Evolutionary conservation across 2,888 invertebrate genomes (phyloP), one percentile per base, ranked within the genome.

Genomic region (Drosophila cognata): DNA sequence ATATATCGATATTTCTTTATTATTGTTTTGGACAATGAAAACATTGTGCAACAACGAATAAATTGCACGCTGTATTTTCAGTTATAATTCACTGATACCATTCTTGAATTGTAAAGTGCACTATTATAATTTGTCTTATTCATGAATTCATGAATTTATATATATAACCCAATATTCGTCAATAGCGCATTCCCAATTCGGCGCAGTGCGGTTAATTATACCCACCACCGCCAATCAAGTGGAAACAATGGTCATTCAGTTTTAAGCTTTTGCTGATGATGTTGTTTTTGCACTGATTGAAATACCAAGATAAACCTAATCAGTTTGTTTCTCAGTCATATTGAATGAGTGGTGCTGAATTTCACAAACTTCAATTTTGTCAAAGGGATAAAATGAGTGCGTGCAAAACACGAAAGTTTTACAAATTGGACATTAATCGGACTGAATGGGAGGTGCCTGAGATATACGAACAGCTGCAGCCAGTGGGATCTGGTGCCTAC

Each of bases 391-490:
- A 60, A 51, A 68, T 68, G 69, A 68, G 41, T 53, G 41, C 56
- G 4, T 56, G 65, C 7, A 69, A 75, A 57, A 96, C 96, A 96
- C 78, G 82, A 58, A 95, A 95, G 88, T 98, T 96, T 94, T 96
- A 98, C 92, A 96, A 96, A 93, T 95, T 98, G 68, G 99, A 99
- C 94, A 96, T 99, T 84, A 99, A 99, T 94, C 97, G 97, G 94
- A 99, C 99, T 71, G 97, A 98, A 95, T 99, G 99, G 99, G 98
- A 97, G 94, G 97, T 99, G 79, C 99, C 99, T 63, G 96, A 96
- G 80, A 95, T 97, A 88, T 99, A 99, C 94, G 96, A 97, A 93
- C 96, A 96, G 94, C 95, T 99, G 86, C 96, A 96, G 92, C 97
- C 98, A 74, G 98, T 99, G 73, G 99, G 99, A 75, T 98, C 98